These are phyloP conservation scores for Platycercus adscitus DNA, from an alignment of 2,113 vertebrate species.

Conservation along the genomic window DNA sequence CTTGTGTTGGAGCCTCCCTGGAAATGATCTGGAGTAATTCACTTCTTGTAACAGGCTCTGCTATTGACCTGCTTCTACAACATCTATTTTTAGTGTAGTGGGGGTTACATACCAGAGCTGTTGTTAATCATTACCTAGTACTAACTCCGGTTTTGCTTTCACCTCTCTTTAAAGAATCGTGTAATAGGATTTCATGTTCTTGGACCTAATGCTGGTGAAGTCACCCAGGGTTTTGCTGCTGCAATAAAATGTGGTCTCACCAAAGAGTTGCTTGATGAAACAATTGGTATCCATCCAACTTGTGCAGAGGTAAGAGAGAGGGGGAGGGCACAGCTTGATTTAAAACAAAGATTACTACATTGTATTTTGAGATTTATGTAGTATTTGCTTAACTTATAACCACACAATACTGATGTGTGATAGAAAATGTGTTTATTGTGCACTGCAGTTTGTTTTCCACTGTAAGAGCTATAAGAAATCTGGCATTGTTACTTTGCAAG, in stretches of 20 bases:
- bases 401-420: neutral
- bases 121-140: neutral
- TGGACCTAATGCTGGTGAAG: slow-evolving; percentile 94
- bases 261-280: slow-evolving; percentile 88
- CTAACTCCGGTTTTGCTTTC: neutral
- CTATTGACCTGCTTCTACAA: neutral
- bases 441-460: neutral
- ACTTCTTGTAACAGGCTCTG: neutral
- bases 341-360: neutral
- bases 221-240: slow-evolving; percentile 92
- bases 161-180: slow-evolving; percentile 76
- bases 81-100: neutral
- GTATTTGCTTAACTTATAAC: neutral
- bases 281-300: slow-evolving; percentile 96
- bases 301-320: slow-evolving; percentile 87
- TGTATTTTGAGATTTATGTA: neutral
- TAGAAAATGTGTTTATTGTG: neutral
- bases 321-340: neutral
- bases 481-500: neutral
- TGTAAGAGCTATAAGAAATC: neutral
- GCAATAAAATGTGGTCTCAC: slow-evolving; percentile 96
- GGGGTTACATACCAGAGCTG: neutral
- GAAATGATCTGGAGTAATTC: neutral
- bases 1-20: neutral
- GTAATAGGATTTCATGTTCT: slow-evolving; percentile 94